Evolutionary conservation across 2,113 vertebrate genomes (phyloP).

Genomic region (Catharus minimus): DNA sequence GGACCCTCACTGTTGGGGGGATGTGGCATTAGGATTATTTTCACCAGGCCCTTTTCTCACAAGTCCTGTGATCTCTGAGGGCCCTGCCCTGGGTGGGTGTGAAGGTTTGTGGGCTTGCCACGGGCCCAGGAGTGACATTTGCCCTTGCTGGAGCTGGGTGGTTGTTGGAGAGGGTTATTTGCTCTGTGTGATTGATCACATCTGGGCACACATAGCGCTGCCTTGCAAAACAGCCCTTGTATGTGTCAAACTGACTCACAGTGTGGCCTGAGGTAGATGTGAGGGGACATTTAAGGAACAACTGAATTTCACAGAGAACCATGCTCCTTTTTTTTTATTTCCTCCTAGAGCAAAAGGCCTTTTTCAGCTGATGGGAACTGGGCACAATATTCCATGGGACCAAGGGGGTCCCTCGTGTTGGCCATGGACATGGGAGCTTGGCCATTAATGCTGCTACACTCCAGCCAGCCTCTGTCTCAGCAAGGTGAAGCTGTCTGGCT

Average conservation of each 20-base stretch:
- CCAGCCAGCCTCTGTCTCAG: background rate
- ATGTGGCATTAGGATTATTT: accelerated
- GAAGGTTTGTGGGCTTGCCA: background rate
- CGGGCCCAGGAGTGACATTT: background rate
- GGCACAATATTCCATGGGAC: background rate
- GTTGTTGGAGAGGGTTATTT: slow-evolving; percentile 9
- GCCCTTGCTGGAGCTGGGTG: background rate
- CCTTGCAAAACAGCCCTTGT: background rate
- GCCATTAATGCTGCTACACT: background rate
- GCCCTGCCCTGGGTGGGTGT: background rate
- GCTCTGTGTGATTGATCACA: slow-evolving; percentile 37
- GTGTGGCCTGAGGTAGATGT: background rate
- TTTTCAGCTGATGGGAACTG: background rate
- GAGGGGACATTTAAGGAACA: background rate
- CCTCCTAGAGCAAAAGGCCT: background rate
- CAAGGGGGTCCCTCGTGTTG: background rate
- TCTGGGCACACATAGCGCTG: background rate
- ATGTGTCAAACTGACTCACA: background rate
- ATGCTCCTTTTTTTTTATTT: background rate
- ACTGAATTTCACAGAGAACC: background rate
- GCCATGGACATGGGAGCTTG: background rate
- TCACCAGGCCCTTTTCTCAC: background rate
- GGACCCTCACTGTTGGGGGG: background rate
- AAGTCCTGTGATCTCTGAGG: background rate
- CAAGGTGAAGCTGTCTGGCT: background rate